Base-by-base conservation (phyloP, 1,140 invertebrate species). In the Archivesica marissinica region DNA sequence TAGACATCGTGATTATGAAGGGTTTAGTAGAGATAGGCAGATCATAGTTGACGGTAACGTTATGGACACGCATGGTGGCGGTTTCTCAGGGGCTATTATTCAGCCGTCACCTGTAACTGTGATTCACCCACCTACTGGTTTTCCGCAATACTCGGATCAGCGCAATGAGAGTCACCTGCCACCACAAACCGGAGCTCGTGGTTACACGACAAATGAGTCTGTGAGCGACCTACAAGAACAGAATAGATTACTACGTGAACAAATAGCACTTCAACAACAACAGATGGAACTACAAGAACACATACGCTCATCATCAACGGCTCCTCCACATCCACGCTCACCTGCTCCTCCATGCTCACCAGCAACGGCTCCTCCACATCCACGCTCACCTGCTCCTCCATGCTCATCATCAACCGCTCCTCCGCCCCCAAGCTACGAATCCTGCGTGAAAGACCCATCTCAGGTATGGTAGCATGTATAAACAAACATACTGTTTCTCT, bases 151-250 rank as follows among this genome's bases (percentile, higher is more conserved):
- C n/a, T n/a, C n/a, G n/a, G n/a, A n/a, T n/a, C n/a, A n/a, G n/a
- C n/a, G n/a, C n/a, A n/a, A n/a, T n/a, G n/a, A n/a, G n/a, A n/a
- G n/a, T n/a, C n/a, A n/a, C n/a, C n/a, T n/a, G n/a, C 30, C 59
- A 20, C 13, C 3, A 17, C 7, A 33, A 15, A 17, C 28, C 30
- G 28, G 13, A 35, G 7, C 7, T 17, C 59, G 38, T 20, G 59
- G 30, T 1, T 52, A 52, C 17, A 2, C 3, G 50, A n/a, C 50
- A n/a, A 23, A 2, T 20, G 30, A 35, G 11, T 13, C 59, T 17
- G 59, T 64, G n/a, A 33, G 38, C n/a, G 20, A 64, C 13, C 38
- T 64, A 64, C 59, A 64, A 20, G 59, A 64, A 64, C 59, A 64
- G 15, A 64, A 64, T 20, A 64, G 59, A 35, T 25, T 64, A 25